These are phyloP conservation scores for Poecilia wingei DNA, from an alignment of 2,797 vertebrate species.

Conservation along the genomic window DNA sequence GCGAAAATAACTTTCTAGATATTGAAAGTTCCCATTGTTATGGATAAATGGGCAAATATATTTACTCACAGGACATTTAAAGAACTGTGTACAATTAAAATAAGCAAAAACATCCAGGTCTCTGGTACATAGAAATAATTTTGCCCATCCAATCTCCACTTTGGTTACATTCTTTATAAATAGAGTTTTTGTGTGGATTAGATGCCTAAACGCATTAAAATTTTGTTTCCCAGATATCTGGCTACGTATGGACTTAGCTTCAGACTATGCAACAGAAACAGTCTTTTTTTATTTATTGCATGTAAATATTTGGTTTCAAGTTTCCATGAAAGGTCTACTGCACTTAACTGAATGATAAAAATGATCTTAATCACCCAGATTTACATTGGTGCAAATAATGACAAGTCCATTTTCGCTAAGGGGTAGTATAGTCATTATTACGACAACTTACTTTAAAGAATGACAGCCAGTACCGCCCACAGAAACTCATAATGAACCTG, in stretches of 20 bases:
- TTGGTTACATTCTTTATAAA: no score
- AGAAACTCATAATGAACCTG: neutral
- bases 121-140: neutral
- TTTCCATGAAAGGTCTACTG: slow-evolving; percentile 37
- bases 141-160: no score
- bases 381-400: neutral
- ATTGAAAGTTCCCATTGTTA: no score
- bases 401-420: neutral
- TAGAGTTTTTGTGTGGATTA: no score
- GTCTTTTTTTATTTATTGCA: neutral
- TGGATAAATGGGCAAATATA: no score
- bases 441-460: neutral
- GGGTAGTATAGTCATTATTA: neutral
- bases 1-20: no score
- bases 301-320: neutral
- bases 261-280: neutral
- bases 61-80: no score
- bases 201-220: no score
- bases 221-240: no score
- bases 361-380: neutral
- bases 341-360: slow-evolving; percentile 11
- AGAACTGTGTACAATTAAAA: no score
- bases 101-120: no score
- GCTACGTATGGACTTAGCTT: neutral
- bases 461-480: neutral